Percentiles rank a stretch among this genome's conserved stretches.
phyloP scores from a whole-genome alignment of 2,113 vertebrate genomes.

The Solenodon paradoxus region DNA sequence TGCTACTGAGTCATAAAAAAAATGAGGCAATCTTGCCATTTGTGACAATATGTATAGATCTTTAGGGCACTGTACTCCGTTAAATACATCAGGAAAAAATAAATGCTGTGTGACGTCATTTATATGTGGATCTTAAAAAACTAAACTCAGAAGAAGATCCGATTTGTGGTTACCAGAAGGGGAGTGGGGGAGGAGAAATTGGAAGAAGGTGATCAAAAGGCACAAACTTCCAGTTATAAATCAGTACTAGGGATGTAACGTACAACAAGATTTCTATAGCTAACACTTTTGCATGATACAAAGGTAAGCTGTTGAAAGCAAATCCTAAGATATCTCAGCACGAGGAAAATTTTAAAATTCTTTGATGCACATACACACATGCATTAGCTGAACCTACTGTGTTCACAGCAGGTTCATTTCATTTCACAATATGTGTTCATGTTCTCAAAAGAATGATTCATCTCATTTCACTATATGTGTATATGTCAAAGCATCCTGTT shows the following conservation, averaged over 20 bases:
- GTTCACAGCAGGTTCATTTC: no score
- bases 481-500: not conserved
- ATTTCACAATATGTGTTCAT: no score
- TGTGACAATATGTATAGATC: not conserved
- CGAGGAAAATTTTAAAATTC: not conserved
- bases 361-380: no score
- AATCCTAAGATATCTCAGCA: not conserved
- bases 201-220: not conserved
- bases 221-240: not conserved
- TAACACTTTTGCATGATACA: not conserved
- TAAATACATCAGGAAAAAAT: not conserved
- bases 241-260: not conserved
- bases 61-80: not conserved
- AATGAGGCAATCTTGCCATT: not conserved
- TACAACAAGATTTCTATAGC: not conserved
- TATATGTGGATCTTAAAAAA: not conserved
- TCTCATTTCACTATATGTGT: not conserved
- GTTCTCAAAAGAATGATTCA: no score
- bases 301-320: not conserved
- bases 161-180: not conserved
- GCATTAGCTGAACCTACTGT: no score
- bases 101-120: not conserved
- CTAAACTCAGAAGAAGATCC: not conserved
- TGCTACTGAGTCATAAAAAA: not conserved
- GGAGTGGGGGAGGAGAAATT: not conserved